A percentile compares a stretch with the other conserved stretches of the same genome.
Evolutionary conservation across 1,140 invertebrate species (phyloP).

Genomic region (Ooceraea biroi): DNA sequence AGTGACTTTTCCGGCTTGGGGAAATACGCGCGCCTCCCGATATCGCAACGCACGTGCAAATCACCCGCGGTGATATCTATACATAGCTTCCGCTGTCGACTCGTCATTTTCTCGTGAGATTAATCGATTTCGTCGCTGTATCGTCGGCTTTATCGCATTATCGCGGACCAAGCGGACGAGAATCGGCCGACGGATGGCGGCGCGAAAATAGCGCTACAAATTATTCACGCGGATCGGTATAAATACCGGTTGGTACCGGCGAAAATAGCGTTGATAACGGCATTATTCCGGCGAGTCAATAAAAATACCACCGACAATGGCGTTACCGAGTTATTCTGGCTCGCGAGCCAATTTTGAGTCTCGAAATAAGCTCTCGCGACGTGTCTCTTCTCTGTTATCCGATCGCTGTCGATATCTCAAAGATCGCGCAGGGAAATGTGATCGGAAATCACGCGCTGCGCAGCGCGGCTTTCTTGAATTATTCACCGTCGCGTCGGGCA

Average conservation of each 20-base stretch:
- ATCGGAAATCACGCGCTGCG: neutral
- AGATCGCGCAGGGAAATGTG: constrained; percentile 6
- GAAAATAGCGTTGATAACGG: constrained; percentile 4
- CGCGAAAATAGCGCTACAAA: constrained; percentile 1
- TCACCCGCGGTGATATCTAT: neutral
- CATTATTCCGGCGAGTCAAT: neutral
- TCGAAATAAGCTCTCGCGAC: neutral
- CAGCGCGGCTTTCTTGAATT: constrained; percentile 16
- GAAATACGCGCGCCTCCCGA: neutral
- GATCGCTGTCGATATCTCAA: neutral
- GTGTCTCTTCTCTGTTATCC: neutral
- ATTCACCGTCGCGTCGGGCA: constrained; percentile 2
- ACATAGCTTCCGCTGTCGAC: constrained; percentile 8
- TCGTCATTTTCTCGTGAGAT: constrained; percentile 20
- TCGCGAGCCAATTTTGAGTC: neutral
- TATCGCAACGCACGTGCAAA: constrained; percentile 6
- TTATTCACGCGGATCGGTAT: constrained; percentile 10
- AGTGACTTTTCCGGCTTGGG: constrained; percentile 1
- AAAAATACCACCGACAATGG: neutral
- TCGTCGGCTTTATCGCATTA: neutral
- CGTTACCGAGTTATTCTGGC: neutral
- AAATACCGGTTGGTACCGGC: neutral
- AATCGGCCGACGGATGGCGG: neutral
- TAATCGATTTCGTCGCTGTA: neutral
- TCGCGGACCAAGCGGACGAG: neutral